A percentile compares a stretch with the other conserved stretches of the same genome.
Evolutionary conservation across 2,113 vertebrate species (phyloP).

Genomic region (Podarcis muralis): DNA sequence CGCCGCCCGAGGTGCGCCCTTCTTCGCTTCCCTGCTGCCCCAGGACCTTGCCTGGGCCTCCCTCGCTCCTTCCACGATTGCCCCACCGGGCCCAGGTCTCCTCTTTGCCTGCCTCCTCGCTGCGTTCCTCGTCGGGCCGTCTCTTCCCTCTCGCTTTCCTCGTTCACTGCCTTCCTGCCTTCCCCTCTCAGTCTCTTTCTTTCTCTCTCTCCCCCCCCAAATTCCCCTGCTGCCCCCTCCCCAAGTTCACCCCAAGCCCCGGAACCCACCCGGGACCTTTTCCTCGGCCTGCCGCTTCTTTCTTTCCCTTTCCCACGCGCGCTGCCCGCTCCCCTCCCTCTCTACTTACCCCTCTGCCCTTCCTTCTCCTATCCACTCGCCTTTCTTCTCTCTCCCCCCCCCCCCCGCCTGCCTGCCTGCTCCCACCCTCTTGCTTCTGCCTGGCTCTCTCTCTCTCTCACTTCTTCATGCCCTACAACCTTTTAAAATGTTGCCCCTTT

Average conservation of each 20-base stretch:
- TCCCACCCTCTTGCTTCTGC: conserved; percentile 74
- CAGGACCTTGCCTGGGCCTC: background rate
- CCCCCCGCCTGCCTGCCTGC: conserved; percentile 66
- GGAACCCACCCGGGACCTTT: background rate
- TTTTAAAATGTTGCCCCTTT: conserved; percentile 93
- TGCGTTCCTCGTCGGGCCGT: background rate
- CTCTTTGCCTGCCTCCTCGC: background rate
- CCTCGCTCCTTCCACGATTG: too few species aligned
- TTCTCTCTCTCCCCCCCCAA: background rate
- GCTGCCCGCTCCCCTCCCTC: conserved; percentile 17
- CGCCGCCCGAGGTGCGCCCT: conserved; percentile 73
- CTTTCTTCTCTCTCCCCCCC: conserved; percentile 64
- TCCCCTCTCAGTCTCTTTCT: background rate
- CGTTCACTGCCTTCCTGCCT: background rate
- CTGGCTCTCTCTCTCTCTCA: conserved; percentile 85
- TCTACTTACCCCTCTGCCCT: conserved; percentile 34
- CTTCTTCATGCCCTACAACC: conserved; percentile 94
- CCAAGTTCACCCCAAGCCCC: background rate
- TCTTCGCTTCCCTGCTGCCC: background rate
- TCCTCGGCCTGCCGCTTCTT: too few species aligned
- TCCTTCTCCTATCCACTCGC: conserved; percentile 62
- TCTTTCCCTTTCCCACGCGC: background rate
- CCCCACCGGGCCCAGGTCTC: background rate
- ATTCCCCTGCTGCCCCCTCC: background rate
- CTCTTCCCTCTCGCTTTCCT: background rate